Evolutionary conservation across 2,113 vertebrate genomes (phyloP), one percentile per base, ranked within the genome.

Genomic region (Carassius auratus): DNA sequence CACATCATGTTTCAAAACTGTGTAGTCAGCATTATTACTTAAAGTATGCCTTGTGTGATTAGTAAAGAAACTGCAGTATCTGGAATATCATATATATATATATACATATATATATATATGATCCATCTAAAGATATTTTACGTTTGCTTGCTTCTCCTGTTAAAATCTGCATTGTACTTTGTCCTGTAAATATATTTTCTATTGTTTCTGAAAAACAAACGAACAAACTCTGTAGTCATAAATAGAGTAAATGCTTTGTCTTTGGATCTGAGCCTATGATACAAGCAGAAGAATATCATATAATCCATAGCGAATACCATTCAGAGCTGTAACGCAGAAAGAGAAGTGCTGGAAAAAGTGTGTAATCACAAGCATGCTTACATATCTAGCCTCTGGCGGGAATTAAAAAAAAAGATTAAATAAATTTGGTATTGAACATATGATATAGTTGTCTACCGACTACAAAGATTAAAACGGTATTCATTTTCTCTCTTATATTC

Each of bases 221-320:
- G 7, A 81, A 81, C 45, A 81, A 66, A 42, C 55, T 78, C 69
- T 64, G 76, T 57, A 73, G 76, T 42, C 86, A 88, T 84, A 86
- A 80, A 86, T 84, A 88, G 78, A 87, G 78, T 86, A 64, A 78
- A 78, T 85, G 61, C 52, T 61, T 50, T 66, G 80, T 83, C 86
- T 89, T 89, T 89, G 85, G 85, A 85, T 84, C 45, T 81, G 80
- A 86, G 81, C 81, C 15, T 83, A 83, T 86, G 57, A 76, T 81
- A 86, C 78, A 86, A 86, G 86, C 75, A 78, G 81, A 79, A 79
- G 80, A 78, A 86, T 57, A 82, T 74, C 69, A 74, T 82, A 66
- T 55, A 50, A 66, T 85, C 61, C 62, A 73, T 66, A 48, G 61
- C 57, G 73, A 77, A 83, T 55, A 74, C 45, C 23, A 79, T 81